Percentiles rank a stretch among this genome's conserved stretches.
Conservation (phyloP, 1,140 invertebrate species). For the Drosophila subobscura region DNA sequence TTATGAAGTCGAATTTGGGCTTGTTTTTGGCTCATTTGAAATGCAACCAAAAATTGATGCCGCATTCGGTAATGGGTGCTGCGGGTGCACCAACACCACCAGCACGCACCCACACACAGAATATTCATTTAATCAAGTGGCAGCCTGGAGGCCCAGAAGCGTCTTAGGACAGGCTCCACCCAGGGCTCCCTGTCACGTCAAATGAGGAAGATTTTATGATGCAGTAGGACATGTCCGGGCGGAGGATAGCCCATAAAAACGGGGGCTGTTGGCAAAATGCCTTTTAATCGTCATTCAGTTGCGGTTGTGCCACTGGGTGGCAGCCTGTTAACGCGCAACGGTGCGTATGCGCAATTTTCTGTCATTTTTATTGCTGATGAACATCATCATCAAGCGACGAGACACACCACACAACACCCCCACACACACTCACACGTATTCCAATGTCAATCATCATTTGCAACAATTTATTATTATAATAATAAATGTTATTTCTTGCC, state of each 20-base stretch:
- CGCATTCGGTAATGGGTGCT: constrained; percentile 71
- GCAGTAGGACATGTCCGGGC: constrained; percentile 14
- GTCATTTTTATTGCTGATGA: constrained; percentile 58
- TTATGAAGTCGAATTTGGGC: constrained; percentile 30
- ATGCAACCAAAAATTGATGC: constrained; percentile 76
- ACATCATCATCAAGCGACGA: constrained; percentile 22
- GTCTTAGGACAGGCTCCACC: neutral
- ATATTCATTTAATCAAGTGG: constrained; percentile 61
- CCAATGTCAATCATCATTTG: constrained; percentile 72
- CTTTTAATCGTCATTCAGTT: constrained; percentile 56
- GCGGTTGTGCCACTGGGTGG: no score
- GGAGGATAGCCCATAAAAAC: constrained; percentile 36
- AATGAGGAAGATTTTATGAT: constrained; percentile 33
- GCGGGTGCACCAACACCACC: neutral
- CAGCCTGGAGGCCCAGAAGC: neutral
- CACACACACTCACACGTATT: constrained; percentile 33
- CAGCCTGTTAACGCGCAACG: constrained; percentile 49
- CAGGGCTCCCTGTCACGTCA: constrained; percentile 23
- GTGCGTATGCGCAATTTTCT: constrained; percentile 61
- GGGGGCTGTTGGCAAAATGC: constrained; percentile 23
- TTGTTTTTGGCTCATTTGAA: constrained; percentile 59
- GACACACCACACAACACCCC: constrained; percentile 5
- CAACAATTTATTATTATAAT: constrained; percentile 62
- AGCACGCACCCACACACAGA: constrained; percentile 30
- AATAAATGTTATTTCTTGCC: constrained; percentile 45